phyloP scores from a whole-genome alignment of 2,797 vertebrate genomes.

The Tangara arthus region DNA sequence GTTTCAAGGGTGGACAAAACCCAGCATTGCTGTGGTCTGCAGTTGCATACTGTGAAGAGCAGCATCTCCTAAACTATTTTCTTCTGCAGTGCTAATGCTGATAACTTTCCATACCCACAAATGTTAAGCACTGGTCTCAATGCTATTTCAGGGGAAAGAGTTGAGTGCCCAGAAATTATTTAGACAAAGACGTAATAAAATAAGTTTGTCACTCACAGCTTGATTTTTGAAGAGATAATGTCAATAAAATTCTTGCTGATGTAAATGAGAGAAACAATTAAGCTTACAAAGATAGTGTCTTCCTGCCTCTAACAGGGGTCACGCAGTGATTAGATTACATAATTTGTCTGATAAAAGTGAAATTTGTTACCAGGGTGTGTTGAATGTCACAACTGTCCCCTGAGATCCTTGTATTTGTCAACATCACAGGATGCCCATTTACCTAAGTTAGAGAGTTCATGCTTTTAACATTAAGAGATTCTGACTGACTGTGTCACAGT shows the following conservation, averaged over 20 bases:
- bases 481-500: not conserved
- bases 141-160: not conserved
- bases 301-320: not conserved
- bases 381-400: not conserved
- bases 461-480: not conserved
- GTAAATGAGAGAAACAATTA: not conserved
- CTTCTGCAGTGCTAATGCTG: not conserved
- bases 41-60: not conserved
- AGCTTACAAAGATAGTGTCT: not conserved
- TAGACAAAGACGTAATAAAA: not conserved
- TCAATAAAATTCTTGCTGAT: not conserved
- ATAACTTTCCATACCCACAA: not conserved
- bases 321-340: not conserved
- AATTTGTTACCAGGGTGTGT: not conserved
- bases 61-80: not conserved
- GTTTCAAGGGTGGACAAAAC: not conserved
- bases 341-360: not conserved
- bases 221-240: not conserved
- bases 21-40: not conserved
- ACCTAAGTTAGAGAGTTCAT: not conserved
- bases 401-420: not conserved
- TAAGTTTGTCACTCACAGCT: not conserved
- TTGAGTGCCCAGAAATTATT: not conserved
- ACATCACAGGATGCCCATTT: not conserved
- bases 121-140: not conserved